Evolutionary conservation across 2,797 vertebrate genomes (phyloP).

Genomic region (Brachymystax lenok): DNA sequence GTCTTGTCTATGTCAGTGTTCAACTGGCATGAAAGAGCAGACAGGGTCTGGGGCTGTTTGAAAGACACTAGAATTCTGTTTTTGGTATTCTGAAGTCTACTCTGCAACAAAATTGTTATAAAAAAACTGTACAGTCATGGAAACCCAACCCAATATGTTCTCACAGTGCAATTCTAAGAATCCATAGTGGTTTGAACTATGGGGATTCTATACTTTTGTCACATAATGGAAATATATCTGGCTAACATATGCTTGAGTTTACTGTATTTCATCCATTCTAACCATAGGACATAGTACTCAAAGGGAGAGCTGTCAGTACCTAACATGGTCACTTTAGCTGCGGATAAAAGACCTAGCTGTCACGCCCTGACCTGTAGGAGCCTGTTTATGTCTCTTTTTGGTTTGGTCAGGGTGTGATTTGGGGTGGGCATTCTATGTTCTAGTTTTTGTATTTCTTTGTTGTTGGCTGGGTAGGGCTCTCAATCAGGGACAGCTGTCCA

Average conservation of each 20-base stretch:
- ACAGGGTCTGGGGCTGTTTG: background rate
- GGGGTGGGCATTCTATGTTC: too few species aligned
- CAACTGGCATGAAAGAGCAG: background rate
- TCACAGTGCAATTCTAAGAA: background rate
- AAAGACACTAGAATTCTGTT: background rate
- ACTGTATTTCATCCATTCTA: too few species aligned
- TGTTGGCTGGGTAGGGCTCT: too few species aligned
- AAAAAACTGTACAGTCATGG: background rate
- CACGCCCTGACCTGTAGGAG: too few species aligned
- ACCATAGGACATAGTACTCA: too few species aligned
- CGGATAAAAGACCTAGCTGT: slow-evolving; percentile 14
- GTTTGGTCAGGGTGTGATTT: too few species aligned
- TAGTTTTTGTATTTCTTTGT: too few species aligned
- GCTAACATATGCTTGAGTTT: too few species aligned
- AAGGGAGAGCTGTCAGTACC: background rate
- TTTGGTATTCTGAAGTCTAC: background rate
- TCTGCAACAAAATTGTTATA: background rate
- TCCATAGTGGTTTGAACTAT: background rate
- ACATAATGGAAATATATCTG: background rate
- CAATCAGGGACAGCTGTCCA: too few species aligned
- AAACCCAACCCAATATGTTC: background rate
- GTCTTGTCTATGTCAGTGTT: background rate
- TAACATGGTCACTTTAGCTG: slow-evolving; percentile 8
- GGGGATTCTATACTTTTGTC: background rate
- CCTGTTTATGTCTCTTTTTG: too few species aligned